Percentiles rank a stretch among this genome's conserved stretches.
Evolutionary conservation across 30 jellyfish, hydroid and myxozoan genomes (phyloP).

Genomic region (Rhopilema esculentum): DNA sequence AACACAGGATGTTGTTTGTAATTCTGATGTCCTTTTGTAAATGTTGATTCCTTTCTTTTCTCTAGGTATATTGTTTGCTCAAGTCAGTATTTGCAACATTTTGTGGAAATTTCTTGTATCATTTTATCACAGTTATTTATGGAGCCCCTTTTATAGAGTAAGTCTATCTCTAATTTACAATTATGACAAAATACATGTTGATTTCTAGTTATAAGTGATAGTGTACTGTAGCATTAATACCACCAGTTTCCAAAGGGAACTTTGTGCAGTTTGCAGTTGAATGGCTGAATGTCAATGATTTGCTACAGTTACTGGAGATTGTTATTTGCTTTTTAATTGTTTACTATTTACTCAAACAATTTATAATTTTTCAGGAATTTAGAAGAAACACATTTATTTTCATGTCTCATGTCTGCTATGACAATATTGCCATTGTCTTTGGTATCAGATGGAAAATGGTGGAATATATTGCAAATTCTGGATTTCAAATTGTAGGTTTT

Average conservation of each 20-base stretch:
- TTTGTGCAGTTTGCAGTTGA: neutral
- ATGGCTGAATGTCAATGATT: neutral
- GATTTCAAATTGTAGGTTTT: constrained; percentile 31
- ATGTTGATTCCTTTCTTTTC: neutral
- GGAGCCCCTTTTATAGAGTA: constrained; percentile 87
- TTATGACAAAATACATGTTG: neutral
- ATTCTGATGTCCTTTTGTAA: neutral
- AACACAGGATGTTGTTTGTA: too few species aligned
- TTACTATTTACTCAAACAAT: too few species aligned
- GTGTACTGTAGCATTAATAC: too few species aligned
- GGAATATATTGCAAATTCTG: constrained; percentile 32
- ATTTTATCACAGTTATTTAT: constrained; percentile 53
- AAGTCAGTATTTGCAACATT: constrained; percentile 31
- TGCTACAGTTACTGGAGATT: neutral
- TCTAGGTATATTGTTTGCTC: constrained; percentile 15
- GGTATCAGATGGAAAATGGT: constrained; percentile 65
- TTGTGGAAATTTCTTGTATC: constrained; percentile 66
- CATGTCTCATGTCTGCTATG: constrained; percentile 55
- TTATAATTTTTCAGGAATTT: constrained; percentile 37
- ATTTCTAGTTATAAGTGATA: neutral
- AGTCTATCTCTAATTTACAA: constrained; percentile 11
- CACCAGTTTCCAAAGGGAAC: constrained; percentile 8
- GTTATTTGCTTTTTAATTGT: neutral
- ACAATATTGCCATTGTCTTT: constrained; percentile 68
- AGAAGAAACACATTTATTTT: constrained; percentile 69